phyloP scores from a whole-genome alignment of 1,140 invertebrate species.

The Agraylea sexmaculata region DNA sequence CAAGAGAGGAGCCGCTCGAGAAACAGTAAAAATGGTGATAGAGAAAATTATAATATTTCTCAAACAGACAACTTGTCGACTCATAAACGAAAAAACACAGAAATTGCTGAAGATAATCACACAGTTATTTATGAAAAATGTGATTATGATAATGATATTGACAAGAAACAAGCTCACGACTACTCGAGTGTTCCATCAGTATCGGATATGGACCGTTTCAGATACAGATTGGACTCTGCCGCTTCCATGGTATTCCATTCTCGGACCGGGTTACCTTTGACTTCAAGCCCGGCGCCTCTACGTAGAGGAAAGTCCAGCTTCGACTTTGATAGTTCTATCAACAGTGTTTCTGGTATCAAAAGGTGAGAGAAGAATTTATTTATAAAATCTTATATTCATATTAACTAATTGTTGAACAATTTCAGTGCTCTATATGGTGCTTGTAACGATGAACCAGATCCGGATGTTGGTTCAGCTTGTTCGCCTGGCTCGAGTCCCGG shows the following conservation, averaged over 20 bases:
- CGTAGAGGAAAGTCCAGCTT: constrained; percentile 64
- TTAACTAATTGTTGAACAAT: not conserved
- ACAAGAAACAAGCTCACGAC: constrained; percentile 11
- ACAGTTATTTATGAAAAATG: too few relatives aligned
- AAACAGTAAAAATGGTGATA: too few relatives aligned
- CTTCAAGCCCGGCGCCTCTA: constrained; percentile 76
- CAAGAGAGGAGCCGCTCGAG: constrained; percentile 24
- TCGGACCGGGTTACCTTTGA: constrained; percentile 70
- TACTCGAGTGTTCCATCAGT: constrained; percentile 46
- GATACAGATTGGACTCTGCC: constrained; percentile 64
- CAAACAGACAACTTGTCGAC: too few relatives aligned
- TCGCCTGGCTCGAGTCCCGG: constrained; percentile 22
- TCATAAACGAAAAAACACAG: too few relatives aligned
- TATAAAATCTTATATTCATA: constrained; percentile 2
- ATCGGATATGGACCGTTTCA: constrained; percentile 59
- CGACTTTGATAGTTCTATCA: constrained; percentile 75
- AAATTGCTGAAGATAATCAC: too few relatives aligned
- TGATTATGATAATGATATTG: too few relatives aligned
- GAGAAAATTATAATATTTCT: too few relatives aligned
- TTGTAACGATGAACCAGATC: not conserved
- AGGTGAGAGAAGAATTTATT: constrained; percentile 50
- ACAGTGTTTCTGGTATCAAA: constrained; percentile 69
- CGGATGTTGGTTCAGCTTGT: constrained; percentile 13
- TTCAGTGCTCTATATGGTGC: constrained; percentile 25
- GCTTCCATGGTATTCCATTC: constrained; percentile 77